These are phyloP conservation scores for Zeuzera pyrina DNA, from an alignment of 2,888 invertebrate species.

Conservation along the genomic window DNA sequence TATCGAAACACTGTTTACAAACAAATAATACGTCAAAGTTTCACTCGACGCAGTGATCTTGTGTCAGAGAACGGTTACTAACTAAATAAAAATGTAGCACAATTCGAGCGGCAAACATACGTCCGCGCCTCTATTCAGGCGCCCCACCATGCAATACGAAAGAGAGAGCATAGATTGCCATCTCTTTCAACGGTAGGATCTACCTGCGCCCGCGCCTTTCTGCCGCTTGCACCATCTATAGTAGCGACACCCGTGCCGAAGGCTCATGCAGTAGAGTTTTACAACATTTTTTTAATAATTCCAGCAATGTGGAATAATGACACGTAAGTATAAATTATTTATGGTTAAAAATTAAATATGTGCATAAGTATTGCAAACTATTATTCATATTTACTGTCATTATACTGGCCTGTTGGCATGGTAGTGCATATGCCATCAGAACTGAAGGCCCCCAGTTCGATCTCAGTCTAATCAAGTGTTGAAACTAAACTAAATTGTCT, in stretches of 20 bases:
- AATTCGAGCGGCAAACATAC: constrained; percentile 57
- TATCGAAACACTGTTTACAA: constrained; percentile 48
- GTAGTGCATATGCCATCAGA: too few relatives aligned
- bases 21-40: constrained; percentile 26
- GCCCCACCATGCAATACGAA: constrained; percentile 63
- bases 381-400: too few relatives aligned
- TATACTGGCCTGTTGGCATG: too few relatives aligned
- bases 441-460: too few relatives aligned
- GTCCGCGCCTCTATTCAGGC: constrained; percentile 44
- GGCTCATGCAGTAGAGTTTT: constrained; percentile 36
- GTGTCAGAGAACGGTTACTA: constrained; percentile 57
- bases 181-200: constrained; percentile 30
- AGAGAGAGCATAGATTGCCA: constrained; percentile 27
- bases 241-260: constrained; percentile 64
- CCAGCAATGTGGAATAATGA: too few relatives aligned
- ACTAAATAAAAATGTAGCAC: constrained; percentile 73
- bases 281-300: too few relatives aligned
- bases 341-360: too few relatives aligned
- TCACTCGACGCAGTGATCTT: constrained; percentile 27
- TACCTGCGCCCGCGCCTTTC: constrained; percentile 67
- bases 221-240: constrained; percentile 46
- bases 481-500: too few relatives aligned
- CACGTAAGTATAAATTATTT: too few relatives aligned
- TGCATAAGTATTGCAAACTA: too few relatives aligned
- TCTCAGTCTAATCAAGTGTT: too few relatives aligned